These are phyloP conservation scores for Aphodius granarius DNA, from an alignment of 2,888 invertebrate genomes.

Conservation along the genomic window DNA sequence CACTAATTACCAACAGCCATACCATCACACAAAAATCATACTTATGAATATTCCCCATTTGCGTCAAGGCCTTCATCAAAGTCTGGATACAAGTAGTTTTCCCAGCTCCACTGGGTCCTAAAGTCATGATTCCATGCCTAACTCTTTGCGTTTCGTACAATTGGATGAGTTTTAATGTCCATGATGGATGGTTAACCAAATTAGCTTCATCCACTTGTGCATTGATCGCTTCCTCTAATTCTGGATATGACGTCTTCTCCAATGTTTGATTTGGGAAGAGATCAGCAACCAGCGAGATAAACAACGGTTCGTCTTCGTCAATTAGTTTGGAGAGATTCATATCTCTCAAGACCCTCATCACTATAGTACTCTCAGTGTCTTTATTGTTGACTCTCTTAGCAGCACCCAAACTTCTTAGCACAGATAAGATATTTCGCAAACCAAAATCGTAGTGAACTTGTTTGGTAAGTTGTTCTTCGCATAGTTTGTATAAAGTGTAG, in stretches of 20 bases:
- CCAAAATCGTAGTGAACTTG: conserved; percentile 99
- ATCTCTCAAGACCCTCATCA: conserved; percentile 95
- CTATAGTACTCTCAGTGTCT: conserved; percentile 93
- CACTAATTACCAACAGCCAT: not conserved
- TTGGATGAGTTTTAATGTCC: conserved; percentile 94
- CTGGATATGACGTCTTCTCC: conserved; percentile 89
- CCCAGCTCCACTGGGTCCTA: conserved; percentile 94
- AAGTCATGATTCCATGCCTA: conserved; percentile 93
- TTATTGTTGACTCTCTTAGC: conserved; percentile 88
- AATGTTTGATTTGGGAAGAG: conserved; percentile 92
- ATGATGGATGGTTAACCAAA: conserved; percentile 89
- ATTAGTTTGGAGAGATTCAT: conserved; percentile 98
- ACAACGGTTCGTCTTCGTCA: conserved; percentile 97
- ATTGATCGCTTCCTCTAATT: conserved; percentile 85
- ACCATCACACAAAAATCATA: conserved; percentile 48
- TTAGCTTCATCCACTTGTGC: conserved; percentile 80
- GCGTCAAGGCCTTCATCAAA: conserved; percentile 87
- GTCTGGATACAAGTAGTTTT: conserved; percentile 91
- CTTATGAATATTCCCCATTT: conserved; percentile 82
- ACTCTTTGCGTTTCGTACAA: conserved; percentile 94
- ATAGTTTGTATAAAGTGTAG: conserved; percentile 93
- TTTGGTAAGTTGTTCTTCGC: conserved; percentile 96
- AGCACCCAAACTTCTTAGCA: conserved; percentile 88
- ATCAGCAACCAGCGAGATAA: conserved; percentile 93
- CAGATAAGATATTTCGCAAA: conserved; percentile 91